A percentile compares a stretch with the other conserved stretches of the same genome.
Conservation (phyloP, 2,797 vertebrate species). For the Sebastes miniatus region DNA sequence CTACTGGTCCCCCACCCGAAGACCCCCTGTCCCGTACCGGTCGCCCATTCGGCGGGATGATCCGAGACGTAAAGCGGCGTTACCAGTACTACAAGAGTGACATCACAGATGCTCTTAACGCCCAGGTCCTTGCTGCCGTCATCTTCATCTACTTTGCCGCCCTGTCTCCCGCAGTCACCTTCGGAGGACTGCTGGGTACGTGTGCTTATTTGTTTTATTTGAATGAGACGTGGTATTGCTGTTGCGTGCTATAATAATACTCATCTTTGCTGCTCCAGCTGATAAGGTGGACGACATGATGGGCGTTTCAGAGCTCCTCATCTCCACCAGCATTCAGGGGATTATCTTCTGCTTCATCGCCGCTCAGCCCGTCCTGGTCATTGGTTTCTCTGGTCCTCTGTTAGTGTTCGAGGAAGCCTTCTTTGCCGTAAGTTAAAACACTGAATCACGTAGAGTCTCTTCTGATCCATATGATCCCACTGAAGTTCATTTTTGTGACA, state of each 20-base stretch:
- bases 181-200: conserved; percentile 92
- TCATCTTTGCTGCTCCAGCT: conserved; percentile 73
- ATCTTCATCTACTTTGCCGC: conserved; percentile 99
- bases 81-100: conserved; percentile 93
- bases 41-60: conserved; percentile 88
- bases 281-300: conserved; percentile 93
- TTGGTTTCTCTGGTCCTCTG: conserved; percentile 97
- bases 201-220: conserved; percentile 1
- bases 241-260: not conserved
- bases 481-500: not conserved
- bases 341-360: conserved; percentile 89
- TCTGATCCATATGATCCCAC: not conserved
- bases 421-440: conserved; percentile 80
- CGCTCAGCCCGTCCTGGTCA: conserved; percentile 93
- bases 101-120: conserved; percentile 88
- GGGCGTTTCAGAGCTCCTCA: conserved; percentile 92
- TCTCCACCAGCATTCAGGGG: conserved; percentile 91
- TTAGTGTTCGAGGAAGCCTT: conserved; percentile 98
- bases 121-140: conserved; percentile 91
- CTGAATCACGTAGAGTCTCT: not conserved
- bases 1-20: conserved; percentile 65
- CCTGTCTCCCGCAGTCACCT: conserved; percentile 93
- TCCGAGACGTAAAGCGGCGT: conserved; percentile 87
- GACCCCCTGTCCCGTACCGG: conserved; percentile 89
- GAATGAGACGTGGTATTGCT: not conserved